Evolutionary conservation across 37 sponge, comb jelly and placozoan species (phyloP), one percentile per base, ranked within the genome.

Genomic region (Eunapius fragilis): DNA sequence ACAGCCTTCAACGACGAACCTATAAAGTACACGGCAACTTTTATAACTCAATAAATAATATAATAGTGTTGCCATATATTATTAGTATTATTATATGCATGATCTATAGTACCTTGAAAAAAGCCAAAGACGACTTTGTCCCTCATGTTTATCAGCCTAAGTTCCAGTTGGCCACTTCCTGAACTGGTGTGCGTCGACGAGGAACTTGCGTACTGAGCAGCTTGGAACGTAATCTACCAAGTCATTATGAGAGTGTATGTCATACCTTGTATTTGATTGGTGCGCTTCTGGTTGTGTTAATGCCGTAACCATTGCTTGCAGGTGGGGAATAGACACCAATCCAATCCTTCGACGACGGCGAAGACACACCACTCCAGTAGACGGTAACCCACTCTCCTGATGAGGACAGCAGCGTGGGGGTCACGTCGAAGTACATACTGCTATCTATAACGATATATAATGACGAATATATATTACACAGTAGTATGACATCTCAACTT

Each of bases 301-400:
- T 77, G 31, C 30, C 49, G 25, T 85, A 85, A 77, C n/a, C 37
- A 35, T 81, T 81, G 37, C 72, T 81, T 27, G 72, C 36, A 4
- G 92, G 88, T 37, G 92, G 92, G 19, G 88, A 83, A 82, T 85
- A 92, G 30, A 88, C 89, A 26, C 85, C 92, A 24, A 92, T 81
- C 82, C 89, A 74, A 83, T 92, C 92, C 2, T 81, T 45, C 3
- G 71, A 69, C 10, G 71, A 41, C 2, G 92, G 92, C 2, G 74
- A 58, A 32, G 71, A 68, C 5, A 87, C 78, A 36, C 81, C 37
- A 14, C 70, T 58, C 80, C 89, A 92, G 30, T 81, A 78, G 32
- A 92, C 81, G 14, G 25, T 88, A 31, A 88, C 86, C 92, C 92
- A 92, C 12, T 84, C 76, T 35, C 92, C 92, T 7, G 92, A 84